A percentile compares a stretch with the other conserved stretches of the same genome.
phyloP scores from a whole-genome alignment of 2,797 vertebrate genomes.

The Calcarius lapponicus region DNA sequence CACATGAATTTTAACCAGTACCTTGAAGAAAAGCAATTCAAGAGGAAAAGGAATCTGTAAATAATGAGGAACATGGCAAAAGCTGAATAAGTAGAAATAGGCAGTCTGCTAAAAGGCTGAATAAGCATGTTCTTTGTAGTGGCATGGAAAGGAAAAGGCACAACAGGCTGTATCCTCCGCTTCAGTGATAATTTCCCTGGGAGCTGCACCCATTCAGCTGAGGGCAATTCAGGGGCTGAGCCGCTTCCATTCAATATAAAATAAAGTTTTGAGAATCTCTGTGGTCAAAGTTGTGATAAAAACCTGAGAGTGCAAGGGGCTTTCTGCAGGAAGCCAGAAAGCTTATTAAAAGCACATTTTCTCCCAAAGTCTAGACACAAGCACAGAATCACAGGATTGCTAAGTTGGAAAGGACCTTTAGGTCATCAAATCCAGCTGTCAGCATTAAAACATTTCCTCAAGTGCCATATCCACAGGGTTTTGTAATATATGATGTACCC shows the following conservation, averaged over 20 bases:
- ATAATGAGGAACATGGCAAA: constrained; percentile 61
- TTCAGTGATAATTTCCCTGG: constrained; percentile 19
- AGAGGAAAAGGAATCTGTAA: constrained; percentile 22
- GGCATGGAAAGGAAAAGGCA: constrained; percentile 23
- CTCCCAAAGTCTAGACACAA: neutral
- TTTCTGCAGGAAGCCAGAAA: neutral
- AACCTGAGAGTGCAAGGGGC: neutral
- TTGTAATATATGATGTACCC: neutral
- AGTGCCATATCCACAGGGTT: neutral
- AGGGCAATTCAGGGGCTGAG: neutral
- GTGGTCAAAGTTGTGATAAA: neutral
- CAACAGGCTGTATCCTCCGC: neutral
- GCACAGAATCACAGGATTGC: neutral
- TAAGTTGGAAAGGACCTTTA: neutral
- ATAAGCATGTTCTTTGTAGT: constrained; percentile 51
- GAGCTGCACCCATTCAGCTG: constrained; percentile 11
- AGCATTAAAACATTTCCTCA: neutral
- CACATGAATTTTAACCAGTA: constrained; percentile 37
- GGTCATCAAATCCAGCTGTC: neutral
- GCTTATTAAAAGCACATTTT: neutral
- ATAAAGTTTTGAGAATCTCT: neutral
- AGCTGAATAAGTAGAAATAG: constrained; percentile 52
- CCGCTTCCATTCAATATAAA: neutral
- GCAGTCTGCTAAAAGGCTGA: constrained; percentile 40
- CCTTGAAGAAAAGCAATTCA: constrained; percentile 25